Evolutionary conservation across 2,888 invertebrate species (phyloP), one percentile per base, ranked within the genome.

Genomic region (Polydesmus complanatus): DNA sequence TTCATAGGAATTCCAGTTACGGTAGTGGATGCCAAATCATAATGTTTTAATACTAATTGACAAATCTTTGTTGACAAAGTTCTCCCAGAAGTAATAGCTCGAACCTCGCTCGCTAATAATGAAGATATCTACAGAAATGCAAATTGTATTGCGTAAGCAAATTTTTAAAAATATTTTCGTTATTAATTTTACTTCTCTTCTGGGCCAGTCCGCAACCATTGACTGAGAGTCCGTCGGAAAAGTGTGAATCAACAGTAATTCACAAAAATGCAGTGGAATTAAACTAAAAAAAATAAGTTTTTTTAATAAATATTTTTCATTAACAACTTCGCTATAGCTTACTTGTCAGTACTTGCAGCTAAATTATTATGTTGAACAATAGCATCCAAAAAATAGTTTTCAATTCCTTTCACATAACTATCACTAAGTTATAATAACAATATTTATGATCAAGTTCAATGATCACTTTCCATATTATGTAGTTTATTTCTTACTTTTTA

Each of bases 1-100:
- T 98, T 98, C 98, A 98, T 98, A 1, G 98, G 98, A 69, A 97
- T 97, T 2, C 96, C 93, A 3, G 95, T 95, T 0, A 98, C 96
- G 0, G 96, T 96, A 1, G 97, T 98, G 62, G 90, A 92, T 0
- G 93, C 88, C 54, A 98, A 78, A 71, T 88, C 84, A 69, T 92
- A 96, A 72, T 97, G 95, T 2, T 84, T 68, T 64, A 76, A 72
- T 2, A 72, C 73, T 22, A 75, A 66, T 50, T 72, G 68, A 3
- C 74, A 70, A 63, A 75, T 64, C 62, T 73, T 74, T 58, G 65
- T 61, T 11, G 69, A 67, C 47, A 69, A 56, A 53, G 66, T 61
- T 1, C 67, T 64, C 1, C 68, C 68, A 14, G 68, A 67, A 61
- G 63, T 66, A 1, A 68, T 64, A 19, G 64, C 62, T 54, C 66